Conservation (phyloP, 2,797 vertebrate species). For the Intellagama lesueurii region DNA sequence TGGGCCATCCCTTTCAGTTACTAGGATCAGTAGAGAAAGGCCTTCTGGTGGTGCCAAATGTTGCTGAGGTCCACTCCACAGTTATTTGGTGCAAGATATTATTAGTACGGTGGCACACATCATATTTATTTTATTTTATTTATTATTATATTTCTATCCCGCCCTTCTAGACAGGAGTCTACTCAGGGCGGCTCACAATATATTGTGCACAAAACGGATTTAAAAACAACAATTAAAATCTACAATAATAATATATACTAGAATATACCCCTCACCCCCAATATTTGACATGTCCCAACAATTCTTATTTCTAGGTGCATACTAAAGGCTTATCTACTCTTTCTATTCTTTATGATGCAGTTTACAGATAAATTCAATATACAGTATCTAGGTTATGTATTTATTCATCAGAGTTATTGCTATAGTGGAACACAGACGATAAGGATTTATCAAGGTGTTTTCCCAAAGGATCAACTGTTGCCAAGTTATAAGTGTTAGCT, state of each 20-base stretch:
- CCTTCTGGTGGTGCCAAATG: neutral
- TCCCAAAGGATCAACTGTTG: too few relatives aligned
- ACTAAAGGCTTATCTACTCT: neutral
- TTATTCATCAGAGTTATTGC: too few relatives aligned
- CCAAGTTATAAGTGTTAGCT: too few relatives aligned
- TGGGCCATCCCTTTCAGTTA: neutral
- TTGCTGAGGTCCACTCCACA: neutral
- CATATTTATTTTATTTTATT: too few relatives aligned
- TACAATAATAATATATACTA: too few relatives aligned
- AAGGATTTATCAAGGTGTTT: too few relatives aligned
- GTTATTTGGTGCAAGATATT: neutral
- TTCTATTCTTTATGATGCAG: neutral
- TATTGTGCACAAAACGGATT: too few relatives aligned
- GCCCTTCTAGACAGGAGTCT: too few relatives aligned
- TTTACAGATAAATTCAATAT: neutral
- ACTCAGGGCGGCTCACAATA: too few relatives aligned
- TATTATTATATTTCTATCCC: too few relatives aligned
- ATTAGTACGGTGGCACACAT: neutral
- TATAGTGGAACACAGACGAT: too few relatives aligned
- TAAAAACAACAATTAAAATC: too few relatives aligned
- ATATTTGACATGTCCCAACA: neutral
- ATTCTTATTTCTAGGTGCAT: neutral
- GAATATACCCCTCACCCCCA: neutral
- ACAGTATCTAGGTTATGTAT: neutral
- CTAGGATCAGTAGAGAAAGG: neutral